Percentiles rank a stretch among this genome's conserved stretches.
phyloP scores from a whole-genome alignment of 2,888 invertebrate species.

The Drosophila merina region DNA sequence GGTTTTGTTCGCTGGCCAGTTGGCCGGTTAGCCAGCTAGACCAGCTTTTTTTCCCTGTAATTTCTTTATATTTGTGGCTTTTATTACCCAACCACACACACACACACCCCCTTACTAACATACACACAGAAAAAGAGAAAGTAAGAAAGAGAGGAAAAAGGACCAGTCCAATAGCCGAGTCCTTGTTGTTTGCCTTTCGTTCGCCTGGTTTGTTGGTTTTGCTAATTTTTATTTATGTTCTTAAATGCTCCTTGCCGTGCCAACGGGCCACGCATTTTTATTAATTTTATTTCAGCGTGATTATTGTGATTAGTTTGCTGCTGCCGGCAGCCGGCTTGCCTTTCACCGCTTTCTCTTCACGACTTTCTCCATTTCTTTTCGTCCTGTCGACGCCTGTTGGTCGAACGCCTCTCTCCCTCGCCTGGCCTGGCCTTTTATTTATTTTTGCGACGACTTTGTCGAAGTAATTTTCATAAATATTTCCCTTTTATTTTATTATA shows the following conservation, averaged over 20 bases:
- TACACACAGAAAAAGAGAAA: background rate
- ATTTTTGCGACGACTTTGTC: slow-evolving; percentile 66
- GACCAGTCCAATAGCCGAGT: slow-evolving; percentile 33
- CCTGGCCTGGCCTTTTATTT: slow-evolving; percentile 53
- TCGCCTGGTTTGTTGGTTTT: slow-evolving; percentile 69
- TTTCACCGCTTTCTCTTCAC: too few relatives aligned
- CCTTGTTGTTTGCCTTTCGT: slow-evolving; percentile 48
- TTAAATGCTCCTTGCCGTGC: slow-evolving; percentile 73
- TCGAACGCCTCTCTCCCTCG: slow-evolving; percentile 43
- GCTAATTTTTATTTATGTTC: slow-evolving; percentile 81
- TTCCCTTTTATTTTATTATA: slow-evolving; percentile 27
- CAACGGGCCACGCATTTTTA: slow-evolving; percentile 78
- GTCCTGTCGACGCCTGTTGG: slow-evolving; percentile 19
- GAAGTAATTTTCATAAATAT: slow-evolving; percentile 78
- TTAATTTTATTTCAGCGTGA: slow-evolving; percentile 81
- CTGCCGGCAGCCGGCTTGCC: slow-evolving; percentile 10
- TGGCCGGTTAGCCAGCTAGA: background rate
- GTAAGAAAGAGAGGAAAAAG: background rate
- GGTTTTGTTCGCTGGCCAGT: slow-evolving; percentile 31
- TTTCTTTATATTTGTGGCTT: slow-evolving; percentile 81
- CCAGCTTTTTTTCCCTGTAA: slow-evolving; percentile 51
- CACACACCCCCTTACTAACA: background rate
- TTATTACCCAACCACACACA: slow-evolving; percentile 53
- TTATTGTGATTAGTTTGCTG: slow-evolving; percentile 79
- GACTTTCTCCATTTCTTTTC: slow-evolving; percentile 2